Conservation (phyloP, 2,113 vertebrate genomes). For the Trachemys scripta region DNA sequence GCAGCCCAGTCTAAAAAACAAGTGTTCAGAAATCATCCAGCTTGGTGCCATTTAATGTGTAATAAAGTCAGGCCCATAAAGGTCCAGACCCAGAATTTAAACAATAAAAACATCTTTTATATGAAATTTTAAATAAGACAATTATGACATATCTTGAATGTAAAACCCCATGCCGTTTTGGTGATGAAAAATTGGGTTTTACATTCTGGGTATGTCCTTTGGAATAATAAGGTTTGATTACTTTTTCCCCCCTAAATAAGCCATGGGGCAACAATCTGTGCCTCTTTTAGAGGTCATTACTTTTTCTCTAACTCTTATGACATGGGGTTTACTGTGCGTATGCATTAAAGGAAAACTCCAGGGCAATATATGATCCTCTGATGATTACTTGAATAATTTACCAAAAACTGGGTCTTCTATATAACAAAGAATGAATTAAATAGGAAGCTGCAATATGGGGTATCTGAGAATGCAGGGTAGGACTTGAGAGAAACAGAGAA, state of each 20-base stretch:
- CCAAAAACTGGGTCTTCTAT: not conserved
- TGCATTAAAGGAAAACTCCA: not conserved
- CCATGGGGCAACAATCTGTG: too few species aligned
- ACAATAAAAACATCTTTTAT: not conserved
- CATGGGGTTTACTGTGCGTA: not conserved
- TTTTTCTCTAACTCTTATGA: not conserved
- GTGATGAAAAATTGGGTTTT: too few species aligned
- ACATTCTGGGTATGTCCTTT: too few species aligned
- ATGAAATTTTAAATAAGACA: not conserved
- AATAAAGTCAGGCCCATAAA: not conserved
- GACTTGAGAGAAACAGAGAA: not conserved
- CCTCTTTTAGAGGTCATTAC: too few species aligned
- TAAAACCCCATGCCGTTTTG: too few species aligned
- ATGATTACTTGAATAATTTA: not conserved
- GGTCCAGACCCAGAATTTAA: not conserved
- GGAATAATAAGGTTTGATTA: too few species aligned
- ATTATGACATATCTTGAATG: not conserved
- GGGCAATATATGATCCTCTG: not conserved
- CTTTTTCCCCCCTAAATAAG: too few species aligned
- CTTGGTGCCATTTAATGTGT: not conserved
- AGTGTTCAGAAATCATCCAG: not conserved
- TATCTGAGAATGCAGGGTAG: not conserved
- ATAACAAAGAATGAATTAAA: not conserved
- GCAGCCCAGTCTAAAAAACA: not conserved
- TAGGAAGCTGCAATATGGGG: not conserved